Percentiles rank a stretch among this genome's conserved stretches.
Evolutionary conservation across 2,888 invertebrate species (phyloP).

Genomic region (Phragmatobia fuliginosa): DNA sequence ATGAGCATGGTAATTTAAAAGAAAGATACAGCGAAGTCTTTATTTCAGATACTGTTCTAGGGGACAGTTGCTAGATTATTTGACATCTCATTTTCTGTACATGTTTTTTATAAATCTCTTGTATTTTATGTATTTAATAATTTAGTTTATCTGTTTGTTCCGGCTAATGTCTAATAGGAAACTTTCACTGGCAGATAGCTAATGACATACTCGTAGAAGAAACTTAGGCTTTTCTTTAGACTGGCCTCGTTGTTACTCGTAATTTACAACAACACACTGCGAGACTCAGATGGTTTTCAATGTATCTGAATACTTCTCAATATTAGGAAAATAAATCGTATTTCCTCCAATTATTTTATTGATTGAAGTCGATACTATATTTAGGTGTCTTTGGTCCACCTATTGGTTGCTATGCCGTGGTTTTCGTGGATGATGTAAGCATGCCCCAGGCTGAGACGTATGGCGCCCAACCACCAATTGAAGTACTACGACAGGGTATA

Average conservation of each 20-base stretch:
- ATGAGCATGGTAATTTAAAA: not conserved
- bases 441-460: conserved; percentile 96
- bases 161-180: too few species aligned
- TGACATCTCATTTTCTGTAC: too few species aligned
- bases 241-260: too few species aligned
- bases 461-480: conserved; percentile 98
- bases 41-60: not conserved
- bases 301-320: too few species aligned
- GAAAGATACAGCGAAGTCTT: too few species aligned
- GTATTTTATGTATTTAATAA: too few species aligned
- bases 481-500: conserved; percentile 95
- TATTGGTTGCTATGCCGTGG: conserved; percentile 94
- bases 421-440: conserved; percentile 98
- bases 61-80: not conserved
- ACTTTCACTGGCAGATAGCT: too few species aligned
- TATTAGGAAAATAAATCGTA: not conserved
- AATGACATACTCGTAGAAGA: too few species aligned
- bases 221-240: too few species aligned
- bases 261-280: too few species aligned
- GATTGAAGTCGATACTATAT: not conserved
- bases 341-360: not conserved
- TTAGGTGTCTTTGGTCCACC: conserved; percentile 96
- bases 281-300: too few species aligned
- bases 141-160: too few species aligned
- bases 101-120: not conserved